Evolutionary conservation across 2,113 vertebrate species (phyloP), one percentile per base, ranked within the genome.

Genomic region (Budorcas taxicolor): DNA sequence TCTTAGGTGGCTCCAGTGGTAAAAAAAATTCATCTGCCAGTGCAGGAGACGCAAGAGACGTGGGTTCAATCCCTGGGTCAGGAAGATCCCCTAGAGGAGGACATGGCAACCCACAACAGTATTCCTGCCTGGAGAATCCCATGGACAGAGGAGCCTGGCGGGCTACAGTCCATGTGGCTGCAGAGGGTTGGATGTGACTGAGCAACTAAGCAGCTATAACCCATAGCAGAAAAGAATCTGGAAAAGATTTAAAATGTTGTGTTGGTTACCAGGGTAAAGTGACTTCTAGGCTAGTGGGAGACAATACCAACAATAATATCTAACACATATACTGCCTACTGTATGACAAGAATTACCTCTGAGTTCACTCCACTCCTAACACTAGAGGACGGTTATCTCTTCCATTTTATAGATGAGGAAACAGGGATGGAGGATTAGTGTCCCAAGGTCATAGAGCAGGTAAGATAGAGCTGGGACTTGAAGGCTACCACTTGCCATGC

Each of bases 331-430:
- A 33, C 15, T 31, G 43, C 33, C 64, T 36, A n/a, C 21, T 40
- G 17, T 27, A 47, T 16, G 47, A 53, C 5, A 60, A 17, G 52
- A 52, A 47, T 13, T n/a, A 87, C 45, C 15, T 87, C 92, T 33
- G 83, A 43, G 19, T 86, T 53, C 13, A 64, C 45, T 84, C 47
- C 84, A 1, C 82, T 84, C 29, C 58, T 85, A 93, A 71, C 11
- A 45, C 4, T 14, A 45, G 23, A 9, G 14, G 52, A 27, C 33
- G 47, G 78, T 86, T 43, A 31, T 52, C 23, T 23, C 33, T 33
- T 27, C 53, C 81, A 78, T 25, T 76, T 76, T 53, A 71, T 23
- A 88, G 57, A 36, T 76, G 80, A 90, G 78, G 62, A 94, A 80
- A 71, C 7, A 15, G 50, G 86, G 76, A 47, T 3, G 36, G 55